Evolutionary conservation across 1,140 invertebrate species (phyloP).

Genomic region (Zaprionus inermis): DNA sequence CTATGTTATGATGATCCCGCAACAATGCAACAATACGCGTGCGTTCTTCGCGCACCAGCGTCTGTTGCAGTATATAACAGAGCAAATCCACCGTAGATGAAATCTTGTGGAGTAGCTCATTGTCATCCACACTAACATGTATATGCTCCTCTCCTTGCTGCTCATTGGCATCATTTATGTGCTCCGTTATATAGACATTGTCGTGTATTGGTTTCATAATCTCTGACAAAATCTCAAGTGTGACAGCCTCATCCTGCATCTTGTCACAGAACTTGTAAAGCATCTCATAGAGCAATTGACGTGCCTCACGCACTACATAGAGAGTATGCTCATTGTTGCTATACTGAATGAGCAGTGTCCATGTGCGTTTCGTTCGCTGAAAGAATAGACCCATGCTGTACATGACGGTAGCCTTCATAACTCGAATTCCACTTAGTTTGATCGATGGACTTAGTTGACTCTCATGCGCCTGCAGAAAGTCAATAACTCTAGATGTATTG

Average conservation of each 20-base stretch:
- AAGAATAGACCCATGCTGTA: conserved; percentile 86
- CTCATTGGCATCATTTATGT: conserved; percentile 27
- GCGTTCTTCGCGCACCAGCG: conserved; percentile 66
- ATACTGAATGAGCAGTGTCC: conserved; percentile 86
- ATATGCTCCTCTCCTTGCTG: conserved; percentile 55
- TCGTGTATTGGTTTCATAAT: conserved; percentile 85
- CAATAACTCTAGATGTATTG: conserved; percentile 43
- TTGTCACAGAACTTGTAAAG: conserved; percentile 85
- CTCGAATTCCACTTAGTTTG: conserved; percentile 87
- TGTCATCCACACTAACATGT: conserved; percentile 84
- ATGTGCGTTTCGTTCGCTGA: conserved; percentile 85
- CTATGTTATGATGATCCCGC: conserved; percentile 63
- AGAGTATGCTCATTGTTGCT: conserved; percentile 87
- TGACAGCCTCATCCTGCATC: conserved; percentile 82
- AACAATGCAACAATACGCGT: conserved; percentile 66
- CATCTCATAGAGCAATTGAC: conserved; percentile 85
- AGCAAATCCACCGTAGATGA: conserved; percentile 85
- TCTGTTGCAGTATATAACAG: conserved; percentile 77
- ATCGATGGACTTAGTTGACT: conserved; percentile 84
- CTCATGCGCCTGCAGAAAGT: conserved; percentile 52
- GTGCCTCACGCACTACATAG: conserved; percentile 87
- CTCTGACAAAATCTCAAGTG: conserved; percentile 85
- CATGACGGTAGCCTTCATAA: conserved; percentile 85
- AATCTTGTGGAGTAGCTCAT: conserved; percentile 85
- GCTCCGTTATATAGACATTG: conserved; percentile 76